Conservation (phyloP, 2,888 invertebrate species). For the Apotomis capreana region DNA sequence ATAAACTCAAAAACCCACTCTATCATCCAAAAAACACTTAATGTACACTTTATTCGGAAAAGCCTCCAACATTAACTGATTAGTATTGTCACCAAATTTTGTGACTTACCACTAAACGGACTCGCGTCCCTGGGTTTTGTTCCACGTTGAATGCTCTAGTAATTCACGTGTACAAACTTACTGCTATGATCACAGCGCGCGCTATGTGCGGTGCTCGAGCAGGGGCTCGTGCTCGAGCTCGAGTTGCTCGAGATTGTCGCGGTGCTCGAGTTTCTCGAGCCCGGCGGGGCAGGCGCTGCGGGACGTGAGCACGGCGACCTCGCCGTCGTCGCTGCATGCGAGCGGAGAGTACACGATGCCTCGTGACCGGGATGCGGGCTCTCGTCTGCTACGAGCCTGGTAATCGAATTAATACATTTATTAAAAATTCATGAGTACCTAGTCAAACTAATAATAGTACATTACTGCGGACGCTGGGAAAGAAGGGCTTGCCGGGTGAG, state of each 20-base stretch:
- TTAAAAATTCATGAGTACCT: slow-evolving; percentile 8
- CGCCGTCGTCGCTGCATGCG: slow-evolving; percentile 70
- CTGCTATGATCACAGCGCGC: slow-evolving; percentile 68
- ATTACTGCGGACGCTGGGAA: too few species aligned
- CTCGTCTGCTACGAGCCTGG: slow-evolving; percentile 49
- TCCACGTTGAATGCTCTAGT: slow-evolving; percentile 36
- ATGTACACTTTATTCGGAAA: too few species aligned
- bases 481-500: too few species aligned
- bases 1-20: too few species aligned
- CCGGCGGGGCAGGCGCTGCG: slow-evolving; percentile 54
- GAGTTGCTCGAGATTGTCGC: slow-evolving; percentile 64
- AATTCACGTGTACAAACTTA: slow-evolving; percentile 51
- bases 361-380: slow-evolving; percentile 50
- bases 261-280: slow-evolving; percentile 54
- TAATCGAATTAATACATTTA: not conserved
- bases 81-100: slow-evolving; percentile 33
- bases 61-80: slow-evolving; percentile 17
- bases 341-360: slow-evolving; percentile 68
- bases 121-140: slow-evolving; percentile 23
- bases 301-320: slow-evolving; percentile 61
- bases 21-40: too few species aligned
- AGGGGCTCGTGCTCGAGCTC: slow-evolving; percentile 64
- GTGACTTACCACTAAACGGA: slow-evolving; percentile 32
- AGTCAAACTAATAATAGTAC: too few species aligned
- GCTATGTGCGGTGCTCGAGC: slow-evolving; percentile 75